Evolutionary conservation across 2,888 invertebrate species (phyloP).

Genomic region (Andrena flavipes): DNA sequence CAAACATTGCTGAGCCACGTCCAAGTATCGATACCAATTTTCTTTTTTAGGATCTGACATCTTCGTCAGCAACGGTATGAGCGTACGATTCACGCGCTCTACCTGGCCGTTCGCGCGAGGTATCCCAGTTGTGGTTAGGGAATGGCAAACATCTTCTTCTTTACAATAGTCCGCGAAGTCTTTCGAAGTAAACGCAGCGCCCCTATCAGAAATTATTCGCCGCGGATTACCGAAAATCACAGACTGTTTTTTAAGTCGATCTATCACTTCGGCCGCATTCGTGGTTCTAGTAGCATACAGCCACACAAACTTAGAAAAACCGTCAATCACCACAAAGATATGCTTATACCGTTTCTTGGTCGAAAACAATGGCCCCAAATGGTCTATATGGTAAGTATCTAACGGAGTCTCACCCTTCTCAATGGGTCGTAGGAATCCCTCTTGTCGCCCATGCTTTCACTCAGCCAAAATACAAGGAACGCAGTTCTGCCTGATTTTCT

Average conservation of each 20-base stretch:
- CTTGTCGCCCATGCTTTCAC: constrained; percentile 73
- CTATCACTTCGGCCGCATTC: background rate
- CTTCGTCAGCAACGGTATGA: background rate
- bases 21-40: too few species aligned
- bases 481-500: constrained; percentile 54
- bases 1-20: too few species aligned
- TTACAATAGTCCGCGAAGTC: constrained; percentile 11
- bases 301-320: too few species aligned
- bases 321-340: too few species aligned
- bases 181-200: constrained; percentile 3
- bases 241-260: background rate
- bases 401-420: constrained; percentile 73
- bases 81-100: background rate
- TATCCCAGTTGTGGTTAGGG: background rate
- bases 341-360: too few species aligned
- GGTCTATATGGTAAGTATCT: constrained; percentile 5
- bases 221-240: too few species aligned
- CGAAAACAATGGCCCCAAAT: background rate
- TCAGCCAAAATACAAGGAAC: constrained; percentile 72
- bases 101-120: constrained; percentile 9
- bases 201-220: background rate
- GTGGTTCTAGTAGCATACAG: too few species aligned
- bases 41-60: background rate
- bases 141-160: background rate
- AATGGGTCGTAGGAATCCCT: constrained; percentile 73